Base-by-base conservation (phyloP, 2,888 invertebrate genomes). In the Sipunculus nudus region DNA sequence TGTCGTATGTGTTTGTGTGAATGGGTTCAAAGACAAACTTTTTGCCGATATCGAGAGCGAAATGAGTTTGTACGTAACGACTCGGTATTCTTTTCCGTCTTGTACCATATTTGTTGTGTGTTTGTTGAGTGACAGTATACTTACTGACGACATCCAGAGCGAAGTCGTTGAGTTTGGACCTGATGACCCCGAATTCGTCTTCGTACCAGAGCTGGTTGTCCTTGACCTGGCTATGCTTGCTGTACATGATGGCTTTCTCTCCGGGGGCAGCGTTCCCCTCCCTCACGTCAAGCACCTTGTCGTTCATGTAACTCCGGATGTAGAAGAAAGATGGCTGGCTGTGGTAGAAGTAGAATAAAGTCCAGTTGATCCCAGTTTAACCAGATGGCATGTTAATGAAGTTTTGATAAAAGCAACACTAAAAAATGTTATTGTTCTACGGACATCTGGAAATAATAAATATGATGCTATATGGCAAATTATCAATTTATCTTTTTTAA, bases 191-290 rank as follows among this genome's bases (percentile, higher is more conserved):
- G 8, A 35, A 25, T 46, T 60, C 39, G 31, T 63, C 63, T 28
- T 63, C 63, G 21, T 60, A 63, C 63, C 63, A 63, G 45, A 63
- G 50, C 46, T 63, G 63, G 39, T 60, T 63, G 16, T 63, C 59
- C 4, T 19, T 39, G 40, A 43, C 38, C 19, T 62, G 41, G 43
- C 26, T 38, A 35, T 63, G 59, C 25, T n/a, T n/a, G n/a, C n/a
- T n/a, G n/a, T 40, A 47, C 13, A 62, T 38, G 23, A 61, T 35
- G 26, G 52, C 28, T 23, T 63, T 61, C 5, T 43, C 40, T 16
- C 59, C 53, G 19, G 53, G 35, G 29, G 38, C 40, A 21, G 38
- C 41, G 28, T 58, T 45, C n/a, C 39, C 61, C 19, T 40, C 58
- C 43, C 53, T 52, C 3, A 62, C 25, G 49, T 62, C 62, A 5